Base-by-base conservation (phyloP, 2,888 invertebrate species). In the Ophion costatus region DNA sequence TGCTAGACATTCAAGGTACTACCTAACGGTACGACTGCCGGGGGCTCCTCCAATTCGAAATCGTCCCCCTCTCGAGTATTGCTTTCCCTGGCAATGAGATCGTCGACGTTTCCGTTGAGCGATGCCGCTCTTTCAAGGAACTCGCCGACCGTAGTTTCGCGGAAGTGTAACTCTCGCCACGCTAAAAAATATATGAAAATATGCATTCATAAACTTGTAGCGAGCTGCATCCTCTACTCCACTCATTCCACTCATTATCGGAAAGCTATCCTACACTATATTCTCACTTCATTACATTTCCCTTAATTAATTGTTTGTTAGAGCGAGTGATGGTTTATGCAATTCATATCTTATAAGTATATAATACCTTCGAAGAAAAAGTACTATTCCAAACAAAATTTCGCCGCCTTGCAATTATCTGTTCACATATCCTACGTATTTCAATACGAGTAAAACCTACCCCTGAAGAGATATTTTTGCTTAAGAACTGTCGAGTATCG, bases 121-220 rank as follows among this genome's bases (percentile, higher is more conserved):
- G 76, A 45, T 11, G 83, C 80, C 5, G 83, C 83, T 38, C 80
- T 83, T 1, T 70, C 71, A 1, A 83, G 17, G 14, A 83, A 83
- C 22, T 80, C 83, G 0, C 24, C 14, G 9, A 70, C 24, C 0
- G 74, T 76, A 0, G 80, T 83, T 75, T 64, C 24, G 1, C 51
- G 59, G 20, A 59, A 64, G 22, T 80, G 71, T 10, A 83, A 51
- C 51, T 83, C 80, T n/a, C 80, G 71, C 80, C 80, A 80, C 24
- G 80, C 80, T 84, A 56, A 45, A 64, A 64, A 64, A 64, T 64
- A 17, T 64, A 24, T 4, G n/a, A 17, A 59, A 59, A 59, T 59
- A 59, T 59, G 38, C 7, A 45, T 20, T 70, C 51, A 56, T 57
- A 0, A 5, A n/a, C 70, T 70, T 56, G n/a, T 56, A 24, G 29